A percentile compares a stretch with the other conserved stretches of the same genome.
Evolutionary conservation across 2,113 vertebrate genomes (phyloP).

Genomic region (Cervus canadensis): DNA sequence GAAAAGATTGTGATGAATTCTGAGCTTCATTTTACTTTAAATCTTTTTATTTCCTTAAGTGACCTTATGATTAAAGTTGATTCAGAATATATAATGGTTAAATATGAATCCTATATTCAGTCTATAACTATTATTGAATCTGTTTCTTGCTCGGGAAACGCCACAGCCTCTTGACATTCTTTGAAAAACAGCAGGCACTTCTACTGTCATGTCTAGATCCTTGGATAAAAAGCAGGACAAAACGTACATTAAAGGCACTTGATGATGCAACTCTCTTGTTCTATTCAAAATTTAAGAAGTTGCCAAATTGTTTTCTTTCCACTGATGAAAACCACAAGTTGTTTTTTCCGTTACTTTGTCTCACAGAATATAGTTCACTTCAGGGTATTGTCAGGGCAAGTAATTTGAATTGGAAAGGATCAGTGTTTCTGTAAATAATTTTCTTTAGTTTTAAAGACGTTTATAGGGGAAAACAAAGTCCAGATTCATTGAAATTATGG

Average conservation of each 20-base stretch:
- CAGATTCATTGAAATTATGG: neutral
- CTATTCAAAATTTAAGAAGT: slow-evolving; percentile 46
- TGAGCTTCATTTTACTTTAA: slow-evolving; percentile 7
- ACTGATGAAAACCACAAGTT: slow-evolving; percentile 44
- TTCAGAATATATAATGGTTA: neutral
- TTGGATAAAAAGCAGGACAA: slow-evolving; percentile 57
- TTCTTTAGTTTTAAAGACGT: slow-evolving; percentile 35
- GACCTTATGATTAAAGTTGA: slow-evolving; percentile 16
- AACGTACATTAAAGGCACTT: slow-evolving; percentile 50
- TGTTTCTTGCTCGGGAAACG: slow-evolving; percentile 50
- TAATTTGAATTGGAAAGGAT: slow-evolving; percentile 38
- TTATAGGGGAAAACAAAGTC: neutral
- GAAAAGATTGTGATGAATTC: slow-evolving; percentile 10
- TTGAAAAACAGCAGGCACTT: slow-evolving; percentile 28
- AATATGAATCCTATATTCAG: slow-evolving; percentile 15
- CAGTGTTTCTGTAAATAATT: slow-evolving; percentile 31
- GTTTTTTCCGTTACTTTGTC: slow-evolving; percentile 35
- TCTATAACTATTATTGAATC: neutral
- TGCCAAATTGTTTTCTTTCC: slow-evolving; percentile 59
- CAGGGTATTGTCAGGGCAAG: neutral
- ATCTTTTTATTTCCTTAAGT: slow-evolving; percentile 13
- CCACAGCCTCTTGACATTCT: slow-evolving; percentile 1
- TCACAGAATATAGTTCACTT: slow-evolving; percentile 12
- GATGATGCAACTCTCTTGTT: slow-evolving; percentile 48
- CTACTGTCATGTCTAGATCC: slow-evolving; percentile 9